phyloP scores from a whole-genome alignment of 2,888 invertebrate species.

The Geophilus truncorum region DNA sequence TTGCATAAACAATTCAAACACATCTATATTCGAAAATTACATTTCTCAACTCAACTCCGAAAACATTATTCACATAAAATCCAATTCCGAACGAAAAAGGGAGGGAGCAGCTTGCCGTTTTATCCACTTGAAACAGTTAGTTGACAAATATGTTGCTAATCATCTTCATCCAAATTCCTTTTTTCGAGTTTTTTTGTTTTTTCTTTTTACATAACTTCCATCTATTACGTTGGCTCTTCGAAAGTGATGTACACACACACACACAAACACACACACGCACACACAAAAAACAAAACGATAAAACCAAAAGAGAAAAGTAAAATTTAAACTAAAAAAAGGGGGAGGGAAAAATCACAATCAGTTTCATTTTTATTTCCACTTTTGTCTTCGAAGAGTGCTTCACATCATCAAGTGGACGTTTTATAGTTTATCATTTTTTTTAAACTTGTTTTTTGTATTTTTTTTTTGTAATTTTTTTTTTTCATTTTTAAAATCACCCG shows the following conservation, averaged over 20 bases:
- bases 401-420: no score
- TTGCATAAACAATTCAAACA: conserved; percentile 3
- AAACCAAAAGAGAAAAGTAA: neutral
- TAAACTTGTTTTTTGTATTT: neutral
- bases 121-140: neutral
- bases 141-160: neutral
- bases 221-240: neutral
- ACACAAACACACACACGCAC: neutral
- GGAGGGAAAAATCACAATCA: neutral
- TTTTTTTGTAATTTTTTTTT: neutral
- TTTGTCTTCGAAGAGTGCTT: neutral
- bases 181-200: neutral
- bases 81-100: neutral
- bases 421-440: neutral
- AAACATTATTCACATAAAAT: neutral
- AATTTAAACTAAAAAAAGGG: neutral
- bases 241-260: neutral
- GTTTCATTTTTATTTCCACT: neutral
- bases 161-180: neutral
- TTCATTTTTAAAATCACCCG: neutral
- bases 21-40: neutral
- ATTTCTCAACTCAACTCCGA: neutral
- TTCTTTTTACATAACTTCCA: neutral
- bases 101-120: neutral
- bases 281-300: neutral